Evolutionary conservation across 1,140 invertebrate species (phyloP).

Genomic region (Orius insidiosus): DNA sequence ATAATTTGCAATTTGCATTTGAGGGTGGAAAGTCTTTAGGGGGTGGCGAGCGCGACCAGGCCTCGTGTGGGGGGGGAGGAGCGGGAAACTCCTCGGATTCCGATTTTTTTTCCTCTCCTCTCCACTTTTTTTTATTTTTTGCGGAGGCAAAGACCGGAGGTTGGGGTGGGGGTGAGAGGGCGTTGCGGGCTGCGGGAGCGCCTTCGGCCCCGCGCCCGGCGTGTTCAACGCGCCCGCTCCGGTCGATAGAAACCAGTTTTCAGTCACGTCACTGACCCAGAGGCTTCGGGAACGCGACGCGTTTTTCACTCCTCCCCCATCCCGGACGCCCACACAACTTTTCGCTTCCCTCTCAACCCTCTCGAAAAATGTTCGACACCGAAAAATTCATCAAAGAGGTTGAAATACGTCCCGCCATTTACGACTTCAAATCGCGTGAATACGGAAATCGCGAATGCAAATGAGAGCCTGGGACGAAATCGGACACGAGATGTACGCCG

Average conservation of each 20-base stretch:
- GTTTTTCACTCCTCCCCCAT: not conserved
- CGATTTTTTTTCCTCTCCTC: no score
- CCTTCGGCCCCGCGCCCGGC: slow-evolving; percentile 4
- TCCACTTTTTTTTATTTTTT: no score
- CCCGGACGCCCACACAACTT: not conserved
- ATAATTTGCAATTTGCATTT: no score
- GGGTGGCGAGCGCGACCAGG: no score
- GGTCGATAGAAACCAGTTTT: slow-evolving; percentile 7
- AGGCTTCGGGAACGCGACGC: not conserved
- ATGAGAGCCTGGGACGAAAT: slow-evolving; percentile 6
- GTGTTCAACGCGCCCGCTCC: slow-evolving; percentile 6
- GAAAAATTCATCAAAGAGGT: slow-evolving; percentile 8
- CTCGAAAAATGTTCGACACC: slow-evolving; percentile 7
- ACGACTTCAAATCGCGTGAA: slow-evolving; percentile 3
- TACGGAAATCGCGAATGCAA: slow-evolving; percentile 5
- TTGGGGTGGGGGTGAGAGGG: slow-evolving; percentile 1
- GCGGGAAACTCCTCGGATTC: no score
- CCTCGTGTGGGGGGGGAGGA: no score
- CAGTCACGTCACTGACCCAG: slow-evolving; percentile 4
- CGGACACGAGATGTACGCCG: slow-evolving; percentile 6
- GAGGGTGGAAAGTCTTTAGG: no score
- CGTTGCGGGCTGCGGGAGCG: slow-evolving; percentile 5
- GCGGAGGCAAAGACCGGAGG: not conserved
- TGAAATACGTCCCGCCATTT: slow-evolving; percentile 5
- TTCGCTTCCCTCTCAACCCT: no score